phyloP scores from a whole-genome alignment of 2,888 invertebrate species.

The Aphrophora alni region DNA sequence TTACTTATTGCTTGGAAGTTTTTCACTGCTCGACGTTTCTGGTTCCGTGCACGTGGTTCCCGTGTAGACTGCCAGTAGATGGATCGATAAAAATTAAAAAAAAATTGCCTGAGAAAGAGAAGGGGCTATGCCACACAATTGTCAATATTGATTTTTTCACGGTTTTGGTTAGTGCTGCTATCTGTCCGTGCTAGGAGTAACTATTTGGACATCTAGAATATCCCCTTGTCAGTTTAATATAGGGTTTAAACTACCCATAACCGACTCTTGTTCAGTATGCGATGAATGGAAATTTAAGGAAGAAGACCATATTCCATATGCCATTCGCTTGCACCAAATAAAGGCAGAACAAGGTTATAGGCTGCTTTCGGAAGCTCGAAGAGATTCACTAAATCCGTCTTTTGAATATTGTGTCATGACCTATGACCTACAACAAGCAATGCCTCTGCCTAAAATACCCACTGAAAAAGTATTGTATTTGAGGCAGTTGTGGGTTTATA shows the following conservation, averaged over 20 bases:
- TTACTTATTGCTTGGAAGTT: no score
- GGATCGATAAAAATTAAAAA: no score
- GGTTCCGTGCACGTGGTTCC: no score
- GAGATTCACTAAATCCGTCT: not conserved
- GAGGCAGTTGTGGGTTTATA: conserved; percentile 19
- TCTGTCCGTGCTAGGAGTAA: not conserved
- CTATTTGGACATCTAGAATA: conserved; percentile 25
- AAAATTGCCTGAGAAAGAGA: conserved; percentile 31
- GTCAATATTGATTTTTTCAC: conserved; percentile 14
- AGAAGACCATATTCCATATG: not conserved
- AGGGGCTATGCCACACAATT: conserved; percentile 22
- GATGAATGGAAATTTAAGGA: conserved; percentile 16
- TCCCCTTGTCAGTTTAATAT: conserved; percentile 22
- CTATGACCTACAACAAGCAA: not conserved
- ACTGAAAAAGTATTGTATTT: conserved; percentile 13
- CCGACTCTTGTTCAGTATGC: conserved; percentile 26
- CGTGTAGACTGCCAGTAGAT: no score
- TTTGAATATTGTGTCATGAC: conserved; percentile 4
- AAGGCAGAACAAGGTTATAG: not conserved
- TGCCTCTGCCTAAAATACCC: conserved; percentile 12
- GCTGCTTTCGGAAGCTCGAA: not conserved
- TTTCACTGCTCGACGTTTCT: no score
- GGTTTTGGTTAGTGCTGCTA: conserved; percentile 15
- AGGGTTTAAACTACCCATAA: conserved; percentile 11
- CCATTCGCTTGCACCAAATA: not conserved